Evolutionary conservation across 2,888 invertebrate species (phyloP).

Genomic region (Volucella inanis): DNA sequence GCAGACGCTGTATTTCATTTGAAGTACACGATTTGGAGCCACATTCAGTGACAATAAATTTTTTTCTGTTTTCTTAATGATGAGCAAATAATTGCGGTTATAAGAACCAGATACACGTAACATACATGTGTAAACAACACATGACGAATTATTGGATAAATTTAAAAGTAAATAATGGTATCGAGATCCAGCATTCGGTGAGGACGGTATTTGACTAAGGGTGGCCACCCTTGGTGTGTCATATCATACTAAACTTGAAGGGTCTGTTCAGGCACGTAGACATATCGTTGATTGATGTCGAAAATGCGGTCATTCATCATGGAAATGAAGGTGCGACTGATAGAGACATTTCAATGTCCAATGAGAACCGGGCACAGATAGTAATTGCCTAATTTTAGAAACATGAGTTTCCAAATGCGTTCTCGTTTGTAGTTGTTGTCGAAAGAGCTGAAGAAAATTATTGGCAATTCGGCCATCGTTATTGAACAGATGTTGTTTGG

Average conservation of each 20-base stretch:
- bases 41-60: constrained; percentile 29
- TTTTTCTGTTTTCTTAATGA: constrained; percentile 37
- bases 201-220: constrained; percentile 22
- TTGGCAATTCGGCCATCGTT: constrained; percentile 33
- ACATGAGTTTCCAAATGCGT: constrained; percentile 39
- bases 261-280: constrained; percentile 46
- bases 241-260: constrained; percentile 11
- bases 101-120: constrained; percentile 18
- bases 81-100: constrained; percentile 52
- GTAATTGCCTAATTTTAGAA: constrained; percentile 67
- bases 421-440: constrained; percentile 2
- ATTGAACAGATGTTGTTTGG: constrained; percentile 37
- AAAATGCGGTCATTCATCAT: constrained; percentile 51
- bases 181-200: neutral
- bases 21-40: constrained; percentile 7
- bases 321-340: constrained; percentile 7
- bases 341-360: constrained; percentile 30
- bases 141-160: constrained; percentile 32
- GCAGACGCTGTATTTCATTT: constrained; percentile 42
- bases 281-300: constrained; percentile 57
- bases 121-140: neutral
- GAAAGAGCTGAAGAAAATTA: constrained; percentile 19
- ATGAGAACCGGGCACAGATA: constrained; percentile 28
- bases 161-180: constrained; percentile 18
- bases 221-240: constrained; percentile 3